These are phyloP conservation scores for Andrena dorsata DNA, from an alignment of 2,888 invertebrate species.

Conservation along the genomic window DNA sequence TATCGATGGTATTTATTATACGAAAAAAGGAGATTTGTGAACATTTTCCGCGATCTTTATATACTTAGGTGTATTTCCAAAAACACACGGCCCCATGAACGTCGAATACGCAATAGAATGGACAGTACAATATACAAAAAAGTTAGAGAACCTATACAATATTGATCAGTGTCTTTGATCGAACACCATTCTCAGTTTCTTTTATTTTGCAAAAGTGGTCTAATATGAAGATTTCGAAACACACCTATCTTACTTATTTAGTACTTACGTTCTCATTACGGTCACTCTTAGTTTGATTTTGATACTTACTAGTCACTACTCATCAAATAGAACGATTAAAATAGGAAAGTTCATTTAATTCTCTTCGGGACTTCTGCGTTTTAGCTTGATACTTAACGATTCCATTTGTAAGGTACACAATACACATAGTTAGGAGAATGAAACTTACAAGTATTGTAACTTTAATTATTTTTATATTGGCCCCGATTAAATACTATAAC, in stretches of 20 bases:
- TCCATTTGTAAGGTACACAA: constrained; percentile 32
- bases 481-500: constrained; percentile 30
- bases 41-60: constrained; percentile 8
- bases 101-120: constrained; percentile 25
- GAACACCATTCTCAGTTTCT: constrained; percentile 25
- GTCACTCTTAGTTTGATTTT: constrained; percentile 7
- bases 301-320: constrained; percentile 39
- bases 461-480: constrained; percentile 73
- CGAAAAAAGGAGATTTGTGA: constrained; percentile 13
- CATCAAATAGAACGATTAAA: background rate
- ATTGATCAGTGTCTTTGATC: constrained; percentile 58
- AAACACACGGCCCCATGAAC: background rate
- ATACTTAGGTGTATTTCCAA: constrained; percentile 30
- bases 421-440: constrained; percentile 2
- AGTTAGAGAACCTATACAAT: constrained; percentile 30
- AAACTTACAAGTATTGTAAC: constrained; percentile 54
- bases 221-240: background rate
- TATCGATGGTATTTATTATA: background rate
- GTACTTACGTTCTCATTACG: constrained; percentile 21
- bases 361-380: background rate
- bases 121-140: constrained; percentile 27
- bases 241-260: constrained; percentile 24
- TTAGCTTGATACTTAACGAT: constrained; percentile 18
- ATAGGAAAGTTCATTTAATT: background rate
- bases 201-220: background rate